A percentile compares a stretch with the other conserved stretches of the same genome.
These are phyloP conservation scores for Teleogryllus occipitalis DNA, from an alignment of 1,140 invertebrate species.

Conservation along the genomic window DNA sequence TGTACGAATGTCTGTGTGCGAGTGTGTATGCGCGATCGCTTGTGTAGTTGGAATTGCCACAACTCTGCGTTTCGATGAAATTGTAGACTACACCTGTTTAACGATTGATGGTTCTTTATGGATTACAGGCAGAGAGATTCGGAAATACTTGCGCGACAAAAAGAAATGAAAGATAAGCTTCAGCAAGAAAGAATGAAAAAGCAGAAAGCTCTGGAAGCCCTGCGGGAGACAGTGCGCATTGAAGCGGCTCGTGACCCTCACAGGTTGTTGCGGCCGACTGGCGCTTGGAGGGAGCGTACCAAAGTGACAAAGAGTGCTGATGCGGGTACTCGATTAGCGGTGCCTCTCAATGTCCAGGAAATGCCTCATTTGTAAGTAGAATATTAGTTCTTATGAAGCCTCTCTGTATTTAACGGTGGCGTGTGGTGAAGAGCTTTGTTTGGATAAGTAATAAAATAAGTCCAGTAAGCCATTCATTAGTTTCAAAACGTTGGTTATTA, in stretches of 20 bases:
- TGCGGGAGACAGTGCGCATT: background rate
- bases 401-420: too few species aligned
- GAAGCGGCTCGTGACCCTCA: background rate
- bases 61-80: too few species aligned
- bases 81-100: too few species aligned
- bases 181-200: background rate
- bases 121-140: background rate
- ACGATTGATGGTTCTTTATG: too few species aligned
- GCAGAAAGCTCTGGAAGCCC: background rate
- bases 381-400: background rate
- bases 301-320: background rate
- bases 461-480: too few species aligned
- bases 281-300: slow-evolving; percentile 6
- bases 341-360: slow-evolving; percentile 5
- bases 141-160: background rate
- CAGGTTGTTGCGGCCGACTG: background rate
- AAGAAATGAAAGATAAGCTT: background rate
- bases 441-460: too few species aligned
- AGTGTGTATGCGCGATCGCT: too few species aligned
- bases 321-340: background rate
- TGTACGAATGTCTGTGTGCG: too few species aligned
- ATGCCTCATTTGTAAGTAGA: slow-evolving; percentile 12
- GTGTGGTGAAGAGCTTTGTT: too few species aligned
- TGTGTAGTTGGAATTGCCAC: too few species aligned
- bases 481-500: too few species aligned